Evolutionary conservation across 2,797 vertebrate genomes (phyloP).

Genomic region (Pipistrellus kuhlii): DNA sequence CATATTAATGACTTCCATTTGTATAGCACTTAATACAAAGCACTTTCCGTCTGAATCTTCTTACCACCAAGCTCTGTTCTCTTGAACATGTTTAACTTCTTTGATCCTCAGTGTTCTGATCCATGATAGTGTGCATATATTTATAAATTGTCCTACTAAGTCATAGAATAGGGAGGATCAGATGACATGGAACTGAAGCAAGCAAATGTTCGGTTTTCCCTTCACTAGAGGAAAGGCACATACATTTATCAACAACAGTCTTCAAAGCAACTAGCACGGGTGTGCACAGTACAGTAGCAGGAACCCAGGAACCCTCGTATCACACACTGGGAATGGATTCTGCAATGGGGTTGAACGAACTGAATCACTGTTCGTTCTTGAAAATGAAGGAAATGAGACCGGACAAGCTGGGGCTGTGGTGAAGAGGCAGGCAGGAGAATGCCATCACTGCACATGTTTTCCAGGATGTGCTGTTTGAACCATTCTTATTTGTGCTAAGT

Average conservation of each 20-base stretch:
- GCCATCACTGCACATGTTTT: background rate
- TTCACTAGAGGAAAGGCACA: background rate
- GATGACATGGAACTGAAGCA: background rate
- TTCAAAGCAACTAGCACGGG: background rate
- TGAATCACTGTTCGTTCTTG: background rate
- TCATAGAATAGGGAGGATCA: background rate
- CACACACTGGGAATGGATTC: background rate
- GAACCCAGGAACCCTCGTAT: background rate
- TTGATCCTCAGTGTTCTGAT: constrained; percentile 27
- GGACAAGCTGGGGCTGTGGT: background rate
- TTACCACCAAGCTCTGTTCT: background rate
- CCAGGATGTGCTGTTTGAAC: background rate
- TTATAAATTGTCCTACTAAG: background rate
- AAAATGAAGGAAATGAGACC: background rate
- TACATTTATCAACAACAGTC: background rate
- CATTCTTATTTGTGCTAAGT: background rate
- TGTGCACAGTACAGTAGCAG: accelerated
- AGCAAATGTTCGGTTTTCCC: background rate
- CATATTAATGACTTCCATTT: background rate
- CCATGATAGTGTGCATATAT: background rate
- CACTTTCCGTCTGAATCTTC: background rate
- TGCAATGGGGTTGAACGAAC: accelerated
- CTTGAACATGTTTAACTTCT: background rate
- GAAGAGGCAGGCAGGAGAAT: background rate
- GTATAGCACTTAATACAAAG: background rate